Evolutionary conservation across 53 echinoderm and acorn worm genomes (phyloP).

Genomic region (Mesocentrotus franciscanus): DNA sequence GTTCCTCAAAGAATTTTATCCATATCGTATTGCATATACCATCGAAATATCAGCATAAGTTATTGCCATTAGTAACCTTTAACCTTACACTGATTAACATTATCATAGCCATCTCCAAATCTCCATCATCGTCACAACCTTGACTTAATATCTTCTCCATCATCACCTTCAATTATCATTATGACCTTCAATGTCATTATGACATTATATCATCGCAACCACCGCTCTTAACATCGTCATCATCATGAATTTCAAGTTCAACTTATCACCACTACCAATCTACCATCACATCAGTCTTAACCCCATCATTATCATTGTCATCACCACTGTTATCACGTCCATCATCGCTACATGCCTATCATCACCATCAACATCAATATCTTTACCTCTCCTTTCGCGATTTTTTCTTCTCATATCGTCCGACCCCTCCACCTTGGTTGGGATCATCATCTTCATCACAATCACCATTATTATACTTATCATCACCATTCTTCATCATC

Average conservation of each 20-base stretch:
- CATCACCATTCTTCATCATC: background rate
- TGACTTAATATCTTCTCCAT: background rate
- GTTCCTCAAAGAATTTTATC: too few species aligned
- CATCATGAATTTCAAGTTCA: background rate
- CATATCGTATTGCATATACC: too few species aligned
- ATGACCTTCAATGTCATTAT: background rate
- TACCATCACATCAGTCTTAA: background rate
- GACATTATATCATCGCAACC: background rate
- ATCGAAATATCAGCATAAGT: background rate
- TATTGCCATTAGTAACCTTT: background rate
- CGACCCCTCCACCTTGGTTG: background rate
- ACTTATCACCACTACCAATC: background rate
- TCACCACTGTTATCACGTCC: background rate
- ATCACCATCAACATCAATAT: background rate
- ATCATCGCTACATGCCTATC: background rate
- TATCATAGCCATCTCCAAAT: background rate
- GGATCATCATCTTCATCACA: background rate
- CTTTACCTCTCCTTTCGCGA: background rate
- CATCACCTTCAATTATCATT: background rate
- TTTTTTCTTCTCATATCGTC: background rate
- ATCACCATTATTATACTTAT: background rate
- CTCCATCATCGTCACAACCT: background rate
- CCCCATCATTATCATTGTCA: background rate
- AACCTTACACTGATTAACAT: background rate
- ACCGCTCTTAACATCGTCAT: background rate